Conservation (phyloP, 2,888 invertebrate species). For the Acrocera orbiculus region DNA sequence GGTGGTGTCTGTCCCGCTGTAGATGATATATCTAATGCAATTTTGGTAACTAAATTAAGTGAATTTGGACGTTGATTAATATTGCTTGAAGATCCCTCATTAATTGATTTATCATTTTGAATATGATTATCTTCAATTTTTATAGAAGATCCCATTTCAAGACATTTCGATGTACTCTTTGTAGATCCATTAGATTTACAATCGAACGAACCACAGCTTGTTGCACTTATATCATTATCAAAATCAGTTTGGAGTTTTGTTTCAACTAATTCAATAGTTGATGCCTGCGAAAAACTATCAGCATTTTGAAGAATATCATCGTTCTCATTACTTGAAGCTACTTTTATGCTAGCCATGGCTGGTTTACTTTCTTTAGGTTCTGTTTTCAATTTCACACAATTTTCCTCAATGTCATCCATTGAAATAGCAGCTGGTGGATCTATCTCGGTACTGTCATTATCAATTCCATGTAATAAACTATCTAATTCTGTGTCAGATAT, state of each 20-base stretch:
- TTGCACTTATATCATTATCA: constrained; percentile 8
- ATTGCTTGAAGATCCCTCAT: constrained; percentile 2
- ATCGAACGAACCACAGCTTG: too few relatives aligned
- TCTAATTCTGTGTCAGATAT: constrained; percentile 31
- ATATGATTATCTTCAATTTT: neutral
- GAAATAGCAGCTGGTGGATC: too few relatives aligned
- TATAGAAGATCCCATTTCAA: neutral
- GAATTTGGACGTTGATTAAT: constrained; percentile 24
- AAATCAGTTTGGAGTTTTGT: constrained; percentile 14
- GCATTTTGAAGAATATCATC: constrained; percentile 22
- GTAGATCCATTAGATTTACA: constrained; percentile 1
- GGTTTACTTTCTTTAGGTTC: constrained; percentile 2
- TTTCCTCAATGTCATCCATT: too few relatives aligned
- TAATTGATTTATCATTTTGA: too few relatives aligned
- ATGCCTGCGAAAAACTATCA: constrained; percentile 30
- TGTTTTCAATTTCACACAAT: too few relatives aligned
- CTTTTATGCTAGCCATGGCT: neutral
- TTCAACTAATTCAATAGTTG: constrained; percentile 29
- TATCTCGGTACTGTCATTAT: too few relatives aligned
- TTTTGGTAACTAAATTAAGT: constrained; percentile 20
- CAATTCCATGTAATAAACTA: constrained; percentile 30
- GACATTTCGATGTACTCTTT: neutral
- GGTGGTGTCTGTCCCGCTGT: constrained; percentile 26
- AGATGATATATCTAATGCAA: constrained; percentile 2
- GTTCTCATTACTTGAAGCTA: constrained; percentile 3